phyloP scores from a whole-genome alignment of 1,140 invertebrate genomes.

The Zaprionus gabonicus region DNA sequence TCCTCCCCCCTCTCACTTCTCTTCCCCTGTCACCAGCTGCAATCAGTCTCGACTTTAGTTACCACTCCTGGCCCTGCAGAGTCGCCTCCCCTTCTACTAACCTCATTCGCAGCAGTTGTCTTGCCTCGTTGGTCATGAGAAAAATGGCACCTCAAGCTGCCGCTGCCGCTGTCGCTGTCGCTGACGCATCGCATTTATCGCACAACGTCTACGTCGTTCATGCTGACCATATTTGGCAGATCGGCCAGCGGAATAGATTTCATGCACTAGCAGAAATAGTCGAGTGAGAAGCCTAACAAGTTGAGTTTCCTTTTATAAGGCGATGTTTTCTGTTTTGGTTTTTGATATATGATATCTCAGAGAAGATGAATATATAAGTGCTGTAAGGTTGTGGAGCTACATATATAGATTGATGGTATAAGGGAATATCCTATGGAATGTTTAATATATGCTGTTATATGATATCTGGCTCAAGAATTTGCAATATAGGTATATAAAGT shows the following conservation, averaged over 20 bases:
- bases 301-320: not conserved
- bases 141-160: constrained; percentile 67
- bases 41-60: not conserved
- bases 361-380: not conserved
- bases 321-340: not conserved
- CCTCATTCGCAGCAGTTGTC: constrained; percentile 52
- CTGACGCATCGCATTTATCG: constrained; percentile 41
- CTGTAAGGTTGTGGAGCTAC: not conserved
- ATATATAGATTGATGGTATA: not conserved
- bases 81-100: not conserved
- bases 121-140: constrained; percentile 71
- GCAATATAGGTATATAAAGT: not conserved
- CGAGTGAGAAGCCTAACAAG: not conserved
- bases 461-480: not conserved
- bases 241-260: constrained; percentile 12
- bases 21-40: not conserved
- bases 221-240: constrained; percentile 35
- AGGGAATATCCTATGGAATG: not conserved
- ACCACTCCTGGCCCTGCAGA: not conserved
- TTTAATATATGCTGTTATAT: not conserved
- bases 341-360: not conserved
- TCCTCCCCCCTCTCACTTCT: too few relatives aligned
- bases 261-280: constrained; percentile 8
- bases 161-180: constrained; percentile 8
- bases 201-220: constrained; percentile 7